Percentiles rank a stretch among this genome's conserved stretches.
phyloP scores from a whole-genome alignment of 2,888 invertebrate genomes.

The Heliconius aoede region DNA sequence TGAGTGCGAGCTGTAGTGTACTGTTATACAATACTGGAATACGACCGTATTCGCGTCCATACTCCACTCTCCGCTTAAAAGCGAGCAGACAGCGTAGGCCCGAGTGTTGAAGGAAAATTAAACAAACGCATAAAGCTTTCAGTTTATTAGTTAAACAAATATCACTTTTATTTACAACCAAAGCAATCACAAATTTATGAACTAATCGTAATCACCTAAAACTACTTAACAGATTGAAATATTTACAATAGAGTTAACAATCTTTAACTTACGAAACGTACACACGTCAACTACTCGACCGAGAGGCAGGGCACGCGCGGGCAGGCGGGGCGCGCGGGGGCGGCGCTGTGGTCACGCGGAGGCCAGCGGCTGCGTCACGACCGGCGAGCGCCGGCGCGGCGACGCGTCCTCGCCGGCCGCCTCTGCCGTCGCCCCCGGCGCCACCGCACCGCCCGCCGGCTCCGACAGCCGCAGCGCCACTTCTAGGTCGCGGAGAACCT shows the following conservation, averaged over 20 bases:
- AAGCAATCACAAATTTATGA: conserved; percentile 82
- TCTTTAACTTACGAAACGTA: conserved; percentile 60
- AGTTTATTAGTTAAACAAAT: conserved; percentile 83
- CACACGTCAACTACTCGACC: conserved; percentile 50
- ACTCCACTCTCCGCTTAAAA: background rate
- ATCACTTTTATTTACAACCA: conserved; percentile 84
- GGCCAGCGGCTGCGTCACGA: conserved; percentile 57
- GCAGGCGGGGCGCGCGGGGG: conserved; percentile 68
- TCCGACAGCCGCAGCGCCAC: conserved; percentile 89
- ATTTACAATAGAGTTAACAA: conserved; percentile 82
- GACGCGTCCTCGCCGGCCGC: conserved; percentile 78
- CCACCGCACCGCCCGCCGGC: conserved; percentile 56
- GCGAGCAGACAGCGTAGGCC: background rate
- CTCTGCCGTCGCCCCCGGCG: conserved; percentile 68
- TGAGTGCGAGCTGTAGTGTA: background rate
- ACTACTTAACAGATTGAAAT: conserved; percentile 83
- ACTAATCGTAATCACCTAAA: conserved; percentile 81
- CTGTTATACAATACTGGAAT: no score
- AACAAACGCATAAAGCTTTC: conserved; percentile 70
- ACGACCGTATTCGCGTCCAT: background rate
- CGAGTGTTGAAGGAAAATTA: conserved; percentile 34
- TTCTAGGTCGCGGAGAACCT: conserved; percentile 93
- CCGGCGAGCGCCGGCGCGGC: conserved; percentile 57
- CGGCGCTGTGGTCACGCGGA: conserved; percentile 60
- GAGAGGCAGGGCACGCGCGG: conserved; percentile 59